Evolutionary conservation across 2,797 vertebrate species (phyloP).

Genomic region (Nannoperca obscura): DNA sequence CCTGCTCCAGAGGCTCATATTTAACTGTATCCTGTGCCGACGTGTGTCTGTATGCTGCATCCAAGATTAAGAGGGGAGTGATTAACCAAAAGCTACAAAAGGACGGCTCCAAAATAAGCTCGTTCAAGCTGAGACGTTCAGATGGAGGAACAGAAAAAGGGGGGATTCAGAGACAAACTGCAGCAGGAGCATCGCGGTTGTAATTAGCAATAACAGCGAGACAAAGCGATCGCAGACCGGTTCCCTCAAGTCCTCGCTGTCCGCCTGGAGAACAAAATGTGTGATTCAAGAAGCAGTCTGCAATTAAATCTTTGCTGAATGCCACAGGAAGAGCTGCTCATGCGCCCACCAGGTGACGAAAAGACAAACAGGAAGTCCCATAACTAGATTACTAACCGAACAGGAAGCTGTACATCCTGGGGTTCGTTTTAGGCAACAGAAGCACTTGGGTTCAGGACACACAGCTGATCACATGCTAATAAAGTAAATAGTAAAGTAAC

Average conservation of each 20-base stretch:
- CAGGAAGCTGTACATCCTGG: too few relatives aligned
- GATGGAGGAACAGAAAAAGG: neutral
- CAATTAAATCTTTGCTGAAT: slow-evolving; percentile 37
- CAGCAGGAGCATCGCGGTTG: slow-evolving; percentile 36
- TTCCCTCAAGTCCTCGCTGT: slow-evolving; percentile 9
- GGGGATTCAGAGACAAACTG: slow-evolving; percentile 13
- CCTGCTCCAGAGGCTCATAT: neutral
- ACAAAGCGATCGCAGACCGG: slow-evolving; percentile 45
- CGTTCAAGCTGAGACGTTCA: slow-evolving; percentile 14
- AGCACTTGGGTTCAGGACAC: too few relatives aligned
- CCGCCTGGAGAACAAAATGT: slow-evolving; percentile 3
- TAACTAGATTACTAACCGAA: neutral
- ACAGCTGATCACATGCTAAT: too few relatives aligned
- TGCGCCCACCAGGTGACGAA: slow-evolving; percentile 33
- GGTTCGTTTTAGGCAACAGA: too few relatives aligned
- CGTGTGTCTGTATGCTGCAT: slow-evolving; percentile 4
- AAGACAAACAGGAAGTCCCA: neutral
- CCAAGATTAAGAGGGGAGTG: slow-evolving; percentile 21
- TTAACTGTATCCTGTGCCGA: slow-evolving; percentile 3
- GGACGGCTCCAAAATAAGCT: slow-evolving; percentile 35
- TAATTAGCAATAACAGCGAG: slow-evolving; percentile 64
- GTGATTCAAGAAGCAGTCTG: slow-evolving; percentile 14
- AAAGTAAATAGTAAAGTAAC: too few relatives aligned
- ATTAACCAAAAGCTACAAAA: slow-evolving; percentile 39
- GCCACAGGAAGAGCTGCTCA: slow-evolving; percentile 1